A percentile compares a stretch with the other conserved stretches of the same genome.
Evolutionary conservation across 2,888 invertebrate species (phyloP).

Genomic region (Operophtera brumata): DNA sequence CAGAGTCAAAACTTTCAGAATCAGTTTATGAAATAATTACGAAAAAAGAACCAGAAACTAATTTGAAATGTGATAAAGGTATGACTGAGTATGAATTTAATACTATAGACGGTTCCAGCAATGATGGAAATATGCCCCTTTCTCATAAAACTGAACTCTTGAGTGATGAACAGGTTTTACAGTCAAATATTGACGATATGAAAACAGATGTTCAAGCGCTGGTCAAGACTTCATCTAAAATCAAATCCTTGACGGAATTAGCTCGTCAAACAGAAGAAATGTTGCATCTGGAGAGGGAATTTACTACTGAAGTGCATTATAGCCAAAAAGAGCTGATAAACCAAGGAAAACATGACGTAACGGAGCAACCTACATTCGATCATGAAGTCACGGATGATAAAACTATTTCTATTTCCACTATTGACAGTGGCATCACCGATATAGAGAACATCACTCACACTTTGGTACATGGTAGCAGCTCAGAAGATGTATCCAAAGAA

Average conservation of each 20-base stretch:
- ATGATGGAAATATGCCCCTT: background rate
- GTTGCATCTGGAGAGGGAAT: constrained; percentile 42
- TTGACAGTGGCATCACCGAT: constrained; percentile 49
- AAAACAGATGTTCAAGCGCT: constrained; percentile 32
- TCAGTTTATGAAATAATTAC: background rate
- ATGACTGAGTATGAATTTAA: constrained; percentile 39
- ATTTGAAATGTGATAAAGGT: constrained; percentile 39
- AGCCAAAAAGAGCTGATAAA: constrained; percentile 25
- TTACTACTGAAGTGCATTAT: constrained; percentile 32
- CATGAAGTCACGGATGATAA: constrained; percentile 35
- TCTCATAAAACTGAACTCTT: background rate
- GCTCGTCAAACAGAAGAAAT: constrained; percentile 45
- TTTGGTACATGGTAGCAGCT: constrained; percentile 58
- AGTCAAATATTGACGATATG: constrained; percentile 11
- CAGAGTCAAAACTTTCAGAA: background rate
- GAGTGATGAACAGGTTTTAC: background rate
- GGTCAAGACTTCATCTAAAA: constrained; percentile 26
- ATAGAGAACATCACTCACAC: constrained; percentile 45
- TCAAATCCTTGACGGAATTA: constrained; percentile 33
- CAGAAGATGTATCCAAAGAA: constrained; percentile 71
- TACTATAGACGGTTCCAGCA: background rate
- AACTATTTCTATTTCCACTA: constrained; percentile 41
- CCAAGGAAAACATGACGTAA: constrained; percentile 31
- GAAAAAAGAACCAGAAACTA: background rate
- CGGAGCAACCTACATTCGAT: constrained; percentile 29